Percentiles rank a stretch among this genome's conserved stretches.
Conservation (phyloP, 2,888 invertebrate species). For the Cataglyphis altisquamis region DNA sequence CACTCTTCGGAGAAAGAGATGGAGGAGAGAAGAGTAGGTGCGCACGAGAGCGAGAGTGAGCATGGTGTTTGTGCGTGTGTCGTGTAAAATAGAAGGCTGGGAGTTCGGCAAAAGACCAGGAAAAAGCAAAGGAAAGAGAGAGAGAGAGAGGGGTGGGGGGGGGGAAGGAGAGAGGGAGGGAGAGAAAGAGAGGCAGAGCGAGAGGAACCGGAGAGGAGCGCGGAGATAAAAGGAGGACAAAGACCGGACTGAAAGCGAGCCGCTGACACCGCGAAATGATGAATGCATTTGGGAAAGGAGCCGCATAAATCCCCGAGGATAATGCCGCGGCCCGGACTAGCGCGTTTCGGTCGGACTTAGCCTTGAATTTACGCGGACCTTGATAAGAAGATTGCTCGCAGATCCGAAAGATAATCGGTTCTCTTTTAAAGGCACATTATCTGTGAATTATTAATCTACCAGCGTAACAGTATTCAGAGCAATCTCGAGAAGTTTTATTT, state of each 20-base stretch:
- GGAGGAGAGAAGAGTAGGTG: not conserved
- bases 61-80: constrained; percentile 52
- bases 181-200: constrained; percentile 17
- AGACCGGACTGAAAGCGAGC: constrained; percentile 69
- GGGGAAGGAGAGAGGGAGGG: constrained; percentile 11
- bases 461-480: not conserved
- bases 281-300: constrained; percentile 76
- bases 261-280: constrained; percentile 74
- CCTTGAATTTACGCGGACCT: constrained; percentile 62
- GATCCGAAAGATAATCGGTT: not conserved
- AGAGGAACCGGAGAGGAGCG: constrained; percentile 41
- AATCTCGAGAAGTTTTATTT: not conserved
- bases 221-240: constrained; percentile 30
- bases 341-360: constrained; percentile 64
- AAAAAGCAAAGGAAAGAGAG: constrained; percentile 15
- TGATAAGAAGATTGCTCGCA: constrained; percentile 43
- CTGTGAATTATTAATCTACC: constrained; percentile 8
- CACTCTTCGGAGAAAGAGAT: not conserved
- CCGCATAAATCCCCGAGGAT: constrained; percentile 77
- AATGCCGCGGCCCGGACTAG: constrained; percentile 60
- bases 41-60: constrained; percentile 63
- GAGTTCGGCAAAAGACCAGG: constrained; percentile 55
- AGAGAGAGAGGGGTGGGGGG: constrained; percentile 21
- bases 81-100: constrained; percentile 51
- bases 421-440: not conserved